Conservation (phyloP, 2,888 invertebrate species). For the Phyllotreta cruciferae region DNA sequence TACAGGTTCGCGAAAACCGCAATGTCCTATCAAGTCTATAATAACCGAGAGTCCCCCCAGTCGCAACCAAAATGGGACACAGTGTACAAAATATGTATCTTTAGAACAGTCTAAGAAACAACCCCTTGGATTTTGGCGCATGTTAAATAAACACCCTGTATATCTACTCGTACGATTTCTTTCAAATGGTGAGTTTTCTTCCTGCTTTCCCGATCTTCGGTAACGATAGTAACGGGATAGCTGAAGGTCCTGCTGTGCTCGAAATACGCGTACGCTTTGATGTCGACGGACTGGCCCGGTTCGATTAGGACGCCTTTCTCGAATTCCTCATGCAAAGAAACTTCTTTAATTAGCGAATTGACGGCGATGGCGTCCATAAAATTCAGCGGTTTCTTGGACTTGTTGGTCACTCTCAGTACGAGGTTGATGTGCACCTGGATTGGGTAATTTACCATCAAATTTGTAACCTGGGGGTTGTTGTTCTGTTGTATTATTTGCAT, state of each 20-base stretch:
- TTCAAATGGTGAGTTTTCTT: slow-evolving; percentile 31
- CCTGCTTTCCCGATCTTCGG: not conserved
- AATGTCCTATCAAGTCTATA: no score
- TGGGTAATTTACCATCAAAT: slow-evolving; percentile 21
- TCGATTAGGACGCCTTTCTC: slow-evolving; percentile 21
- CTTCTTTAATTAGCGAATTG: slow-evolving; percentile 26
- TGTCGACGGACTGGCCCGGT: not conserved
- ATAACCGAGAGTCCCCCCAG: no score
- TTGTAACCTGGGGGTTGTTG: not conserved
- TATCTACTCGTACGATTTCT: slow-evolving; percentile 39
- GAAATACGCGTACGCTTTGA: slow-evolving; percentile 31
- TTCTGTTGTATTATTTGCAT: slow-evolving; percentile 20
- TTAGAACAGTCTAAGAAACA: no score
- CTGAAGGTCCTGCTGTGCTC: slow-evolving; percentile 30
- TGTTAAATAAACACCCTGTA: no score
- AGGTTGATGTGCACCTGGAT: slow-evolving; percentile 20
- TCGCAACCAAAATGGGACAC: no score
- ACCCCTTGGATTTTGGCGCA: no score
- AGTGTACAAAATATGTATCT: no score
- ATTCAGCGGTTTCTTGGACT: slow-evolving; percentile 1
- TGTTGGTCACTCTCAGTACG: slow-evolving; percentile 23
- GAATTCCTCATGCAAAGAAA: slow-evolving; percentile 14
- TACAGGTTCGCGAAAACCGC: no score
- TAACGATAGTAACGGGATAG: slow-evolving; percentile 30
- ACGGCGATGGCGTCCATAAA: slow-evolving; percentile 31